Base-by-base conservation (phyloP, 2,797 vertebrate genomes). In the Loris lydekkerianus region DNA sequence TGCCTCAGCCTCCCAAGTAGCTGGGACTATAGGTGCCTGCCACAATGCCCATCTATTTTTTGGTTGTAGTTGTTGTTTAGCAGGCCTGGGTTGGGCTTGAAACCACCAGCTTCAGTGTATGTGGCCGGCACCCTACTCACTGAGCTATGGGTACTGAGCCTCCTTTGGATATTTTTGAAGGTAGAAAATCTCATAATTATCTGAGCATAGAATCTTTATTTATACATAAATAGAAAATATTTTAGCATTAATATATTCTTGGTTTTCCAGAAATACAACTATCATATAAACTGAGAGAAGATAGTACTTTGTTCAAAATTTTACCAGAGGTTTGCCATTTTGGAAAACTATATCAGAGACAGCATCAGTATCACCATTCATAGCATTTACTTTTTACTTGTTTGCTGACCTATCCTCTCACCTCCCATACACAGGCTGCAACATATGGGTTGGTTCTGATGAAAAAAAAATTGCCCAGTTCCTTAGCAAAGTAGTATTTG, bases 191-290 rank as follows among this genome's bases (percentile, higher is more conserved):
- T 87, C 65, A 65, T 93, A 86, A 83, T 95, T 31, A 77, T 43
- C 56, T 93, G 70, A 87, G 29, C 70, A 46, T 73, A 63, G 61
- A 91, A 67, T 53, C 63, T 73, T 78, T 25, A 88, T 80, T 84
- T 85, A 69, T 67, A 76, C 81, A 65, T 80, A 95, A 91, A 80
- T 81, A 58, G n/a, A 89, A 90, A 93, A 73, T 80, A 67, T 58
- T 70, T 92, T 92, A 76, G 20, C 56, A 34, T 82, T 86, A 76
- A 93, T 77, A 43, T 72, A 83, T 23, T 78, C 23, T 82, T 84
- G 56, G 34, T 88, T 93, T 93, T 93, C 18, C 60, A 94, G 53
- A 95, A 96, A 86, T 72, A n/a, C 37, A 78, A 6, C 27, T 78
- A 5, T 70, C 53, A 43, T 70, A 17, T 75, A 81, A 81, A 58